Evolutionary conservation across 2,888 invertebrate genomes (phyloP), one percentile per base, ranked within the genome.

Genomic region (Sesamia inferens): DNA sequence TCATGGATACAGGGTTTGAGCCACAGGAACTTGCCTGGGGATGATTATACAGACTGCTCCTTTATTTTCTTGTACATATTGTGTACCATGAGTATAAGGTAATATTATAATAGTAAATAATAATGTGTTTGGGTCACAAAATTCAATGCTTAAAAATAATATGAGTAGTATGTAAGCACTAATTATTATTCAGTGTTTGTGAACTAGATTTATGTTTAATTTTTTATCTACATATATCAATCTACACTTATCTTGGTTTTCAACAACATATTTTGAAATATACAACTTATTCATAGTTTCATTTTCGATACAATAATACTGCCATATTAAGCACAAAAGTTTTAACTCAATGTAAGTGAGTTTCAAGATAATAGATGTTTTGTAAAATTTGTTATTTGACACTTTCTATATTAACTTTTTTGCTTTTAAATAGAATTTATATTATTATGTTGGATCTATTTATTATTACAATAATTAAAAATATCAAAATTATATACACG

Each of bases 31-130:
- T 96, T 99, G 74, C 97, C 99, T 4, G 99, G 99, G 19, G 99
- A 99, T 88, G 99, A 99, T 93, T 99, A 98, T 92, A 99, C 99
- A 7, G 99, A 99, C 91, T 99, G 99, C 92, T 99, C 99, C 2
- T 99, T 99, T 92, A 99, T 99, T 90, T 99, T 99, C 94, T 96
- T 99, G 72, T 99, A 99, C 94, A 99, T 99, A 90, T 96, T 99
- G 70, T 99, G 99, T 94, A 99, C 99, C 48, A 99, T 99, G 99
- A 99, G 99, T 64, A 99, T 99, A 83, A 97, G 99, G 97, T 98
- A 98, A 96, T 65, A 39, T 55, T 39, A 39, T 55, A 11, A 24
- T 7, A 57, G 57, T 22, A 55, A 10, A 51, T 51, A 19, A 48
- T 48, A 42, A 48, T 5, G 39, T 7, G 7, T 39, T 39, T 7